Conservation (phyloP, 2,113 vertebrate genomes). For the Orientallactaga bullata region DNA sequence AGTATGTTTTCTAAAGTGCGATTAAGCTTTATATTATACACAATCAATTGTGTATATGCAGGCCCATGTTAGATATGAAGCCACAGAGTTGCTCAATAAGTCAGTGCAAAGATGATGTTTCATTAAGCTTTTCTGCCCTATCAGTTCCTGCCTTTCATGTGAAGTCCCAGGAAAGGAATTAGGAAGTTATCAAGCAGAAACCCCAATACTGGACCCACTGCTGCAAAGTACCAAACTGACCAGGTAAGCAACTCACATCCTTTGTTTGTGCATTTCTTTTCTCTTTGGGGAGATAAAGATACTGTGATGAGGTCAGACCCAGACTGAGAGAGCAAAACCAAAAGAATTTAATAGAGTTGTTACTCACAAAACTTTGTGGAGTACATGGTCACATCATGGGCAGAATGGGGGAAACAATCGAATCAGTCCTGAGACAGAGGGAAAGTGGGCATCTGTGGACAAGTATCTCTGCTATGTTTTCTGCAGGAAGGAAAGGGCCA, state of each 20-base stretch:
- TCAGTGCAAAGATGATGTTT: background rate
- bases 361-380: background rate
- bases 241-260: background rate
- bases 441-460: background rate
- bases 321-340: background rate
- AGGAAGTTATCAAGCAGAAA: background rate
- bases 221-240: background rate
- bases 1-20: constrained; percentile 11
- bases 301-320: background rate
- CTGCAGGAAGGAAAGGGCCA: background rate
- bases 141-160: background rate
- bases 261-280: background rate
- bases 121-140: background rate
- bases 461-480: background rate
- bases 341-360: background rate
- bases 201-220: background rate
- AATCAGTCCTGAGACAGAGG: rapidly evolving
- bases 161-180: background rate
- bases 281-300: background rate
- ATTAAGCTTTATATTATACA: background rate
- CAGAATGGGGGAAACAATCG: background rate
- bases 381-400: background rate
- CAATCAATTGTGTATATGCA: background rate
- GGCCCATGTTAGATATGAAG: background rate
- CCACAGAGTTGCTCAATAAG: background rate